Base-by-base conservation (phyloP, 2,797 vertebrate species). In the Hapalemur alaotrensis region DNA sequence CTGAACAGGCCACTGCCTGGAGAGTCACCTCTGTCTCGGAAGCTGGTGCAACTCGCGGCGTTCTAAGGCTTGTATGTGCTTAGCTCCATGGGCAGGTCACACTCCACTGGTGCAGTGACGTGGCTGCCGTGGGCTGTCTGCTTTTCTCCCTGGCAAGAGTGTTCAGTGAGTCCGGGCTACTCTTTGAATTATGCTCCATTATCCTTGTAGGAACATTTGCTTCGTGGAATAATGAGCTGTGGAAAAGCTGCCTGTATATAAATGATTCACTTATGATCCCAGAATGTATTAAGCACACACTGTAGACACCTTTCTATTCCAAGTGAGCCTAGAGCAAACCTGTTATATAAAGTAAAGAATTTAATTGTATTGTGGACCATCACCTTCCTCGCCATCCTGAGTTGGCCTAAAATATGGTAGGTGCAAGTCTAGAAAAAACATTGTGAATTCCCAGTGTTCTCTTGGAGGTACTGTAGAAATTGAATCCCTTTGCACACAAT, bases 1-100 rank as follows among this genome's bases (percentile, higher is more conserved):
- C 12, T 0, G 3, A 12, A 17, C 15, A 17, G 3, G 5, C 52
- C 32, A 1, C 3, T 18, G 52, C 38, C 20, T 23, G 25, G 30
- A 80, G 22, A 4, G 13, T 5, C 63, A 61, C 7, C 73, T 14
- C n/a, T 0, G 30, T 4, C 38, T 23, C 2, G 48, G 43, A 30
- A 10, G 59, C 38, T 41, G 69, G 13, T 2, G 17, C 18, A 12
- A 4, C 1, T 0, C 0, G n/a, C 14, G 1, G 0, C 4, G 0
- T 7, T 61, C 20, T 30, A 7, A 20, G 46, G 30, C 20, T 8
- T 32, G 65, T 0, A 5, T 3, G 7, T 0, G 6, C 48, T 20
- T 10, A 15, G 30, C 46, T 14, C 17, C 0, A 0, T 8, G 54
- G 84, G 83, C 11, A 11, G 48, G 5, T 23, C 2, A 14, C 7